These are phyloP conservation scores for Hucho hucho DNA, from an alignment of 2,113 vertebrate species.

Conservation along the genomic window DNA sequence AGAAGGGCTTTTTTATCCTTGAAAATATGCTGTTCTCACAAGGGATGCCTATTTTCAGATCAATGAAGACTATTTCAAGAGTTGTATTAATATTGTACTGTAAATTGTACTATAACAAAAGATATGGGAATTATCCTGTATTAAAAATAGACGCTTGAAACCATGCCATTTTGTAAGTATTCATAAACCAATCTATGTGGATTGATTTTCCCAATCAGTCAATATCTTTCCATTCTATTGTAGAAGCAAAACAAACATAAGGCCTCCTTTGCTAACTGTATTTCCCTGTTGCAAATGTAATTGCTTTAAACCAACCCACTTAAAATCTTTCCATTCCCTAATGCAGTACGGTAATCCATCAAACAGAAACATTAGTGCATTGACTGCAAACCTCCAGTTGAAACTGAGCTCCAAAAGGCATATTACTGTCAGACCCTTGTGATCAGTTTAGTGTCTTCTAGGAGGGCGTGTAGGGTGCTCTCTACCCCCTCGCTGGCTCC, in stretches of 20 bases:
- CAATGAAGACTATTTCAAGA: conserved; percentile 8
- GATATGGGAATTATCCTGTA: background rate
- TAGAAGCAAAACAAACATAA: conserved; percentile 35
- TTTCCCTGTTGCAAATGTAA: conserved; percentile 52
- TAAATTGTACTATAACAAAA: background rate
- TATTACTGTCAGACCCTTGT: too few species aligned
- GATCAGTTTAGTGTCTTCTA: conserved; percentile 45
- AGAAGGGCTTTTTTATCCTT: background rate
- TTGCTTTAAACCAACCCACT: conserved; percentile 51
- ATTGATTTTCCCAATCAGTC: background rate
- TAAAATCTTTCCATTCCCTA: conserved; percentile 37
- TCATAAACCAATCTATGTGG: conserved; percentile 12
- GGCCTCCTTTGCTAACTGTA: conserved; percentile 2
- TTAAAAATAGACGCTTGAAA: background rate
- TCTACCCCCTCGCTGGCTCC: conserved; percentile 12
- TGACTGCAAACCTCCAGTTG: conserved; percentile 54
- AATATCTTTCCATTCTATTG: conserved; percentile 17
- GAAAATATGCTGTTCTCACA: background rate
- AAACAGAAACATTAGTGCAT: conserved; percentile 61
- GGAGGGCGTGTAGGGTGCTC: conserved; percentile 35
- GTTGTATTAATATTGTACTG: conserved; percentile 4
- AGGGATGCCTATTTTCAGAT: conserved; percentile 1
- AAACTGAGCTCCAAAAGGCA: conserved; percentile 54
- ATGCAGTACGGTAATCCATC: conserved; percentile 63
- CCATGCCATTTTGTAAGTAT: conserved; percentile 15